Evolutionary conservation across 2,113 vertebrate species (phyloP).

Genomic region (Myotis lucifugus): DNA sequence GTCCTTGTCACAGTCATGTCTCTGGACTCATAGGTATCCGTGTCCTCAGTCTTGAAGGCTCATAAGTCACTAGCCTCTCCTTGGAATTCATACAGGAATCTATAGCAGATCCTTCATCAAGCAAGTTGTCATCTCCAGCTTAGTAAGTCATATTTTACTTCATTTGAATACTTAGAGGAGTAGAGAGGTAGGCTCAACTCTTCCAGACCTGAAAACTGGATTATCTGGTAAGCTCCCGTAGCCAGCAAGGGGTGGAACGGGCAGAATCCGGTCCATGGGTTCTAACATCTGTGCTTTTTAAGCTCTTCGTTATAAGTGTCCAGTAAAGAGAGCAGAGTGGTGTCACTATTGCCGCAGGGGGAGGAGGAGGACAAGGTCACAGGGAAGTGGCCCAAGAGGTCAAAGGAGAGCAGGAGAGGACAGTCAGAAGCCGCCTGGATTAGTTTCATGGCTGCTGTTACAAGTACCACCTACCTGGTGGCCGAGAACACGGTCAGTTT

Average conservation of each 20-base stretch:
- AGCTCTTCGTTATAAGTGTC: neutral
- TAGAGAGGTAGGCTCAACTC: neutral
- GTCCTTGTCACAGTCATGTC: neutral
- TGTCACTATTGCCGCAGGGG: no score
- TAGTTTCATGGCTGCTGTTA: neutral
- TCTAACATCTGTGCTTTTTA: neutral
- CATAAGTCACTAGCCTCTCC: neutral
- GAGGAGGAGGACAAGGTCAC: neutral
- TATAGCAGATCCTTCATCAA: neutral
- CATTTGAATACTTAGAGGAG: no score
- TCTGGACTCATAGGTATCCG: neutral
- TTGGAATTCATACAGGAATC: neutral
- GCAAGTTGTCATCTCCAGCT: neutral
- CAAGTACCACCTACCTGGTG: neutral
- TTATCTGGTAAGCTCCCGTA: neutral
- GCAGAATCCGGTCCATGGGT: neutral
- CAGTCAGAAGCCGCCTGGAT: accelerated
- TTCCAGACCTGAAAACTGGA: neutral
- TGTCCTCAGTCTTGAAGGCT: neutral
- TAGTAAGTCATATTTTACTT: neutral
- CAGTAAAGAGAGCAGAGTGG: neutral
- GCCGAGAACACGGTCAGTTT: neutral
- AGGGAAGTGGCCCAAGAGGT: accelerated
- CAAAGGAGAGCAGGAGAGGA: neutral
- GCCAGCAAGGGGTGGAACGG: neutral